These are phyloP conservation scores for Lasiurus cinereus DNA, from an alignment of 2,113 vertebrate genomes.

Conservation along the genomic window DNA sequence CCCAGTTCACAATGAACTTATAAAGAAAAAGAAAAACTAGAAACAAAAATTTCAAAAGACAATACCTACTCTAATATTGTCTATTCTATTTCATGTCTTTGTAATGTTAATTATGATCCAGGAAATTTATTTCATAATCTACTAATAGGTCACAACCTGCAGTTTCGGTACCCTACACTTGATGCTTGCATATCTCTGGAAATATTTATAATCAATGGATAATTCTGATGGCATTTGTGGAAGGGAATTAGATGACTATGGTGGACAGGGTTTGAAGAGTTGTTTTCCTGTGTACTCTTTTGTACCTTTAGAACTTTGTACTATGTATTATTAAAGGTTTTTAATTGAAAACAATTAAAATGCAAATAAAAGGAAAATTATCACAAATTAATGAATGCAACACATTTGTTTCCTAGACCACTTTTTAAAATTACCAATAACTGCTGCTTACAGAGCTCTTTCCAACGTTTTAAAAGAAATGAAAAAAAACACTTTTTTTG, in stretches of 20 bases:
- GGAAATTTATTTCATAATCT: slow-evolving; percentile 16
- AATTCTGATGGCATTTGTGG: slow-evolving; percentile 31
- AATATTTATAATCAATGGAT: slow-evolving; percentile 33
- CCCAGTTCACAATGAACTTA: background rate
- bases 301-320: slow-evolving; percentile 17
- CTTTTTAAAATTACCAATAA: slow-evolving; percentile 18
- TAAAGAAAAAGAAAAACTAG: slow-evolving; percentile 12
- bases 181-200: background rate
- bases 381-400: slow-evolving; percentile 15
- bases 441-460: slow-evolving; percentile 30
- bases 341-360: slow-evolving; percentile 28
- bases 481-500: background rate
- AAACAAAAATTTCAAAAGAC: slow-evolving; percentile 13
- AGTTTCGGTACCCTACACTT: background rate
- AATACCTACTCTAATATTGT: background rate
- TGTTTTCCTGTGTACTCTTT: slow-evolving; percentile 16
- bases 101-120: slow-evolving; percentile 14
- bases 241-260: background rate
- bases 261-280: background rate
- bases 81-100: slow-evolving; percentile 15
- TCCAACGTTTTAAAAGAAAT: slow-evolving; percentile 29
- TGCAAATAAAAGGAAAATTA: slow-evolving; percentile 41
- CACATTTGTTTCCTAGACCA: slow-evolving; percentile 5
- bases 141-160: background rate
- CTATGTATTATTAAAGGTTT: background rate